Conservation (phyloP, 35 echinoderm and acorn worm species). For the Lytechinus variegatus region DNA sequence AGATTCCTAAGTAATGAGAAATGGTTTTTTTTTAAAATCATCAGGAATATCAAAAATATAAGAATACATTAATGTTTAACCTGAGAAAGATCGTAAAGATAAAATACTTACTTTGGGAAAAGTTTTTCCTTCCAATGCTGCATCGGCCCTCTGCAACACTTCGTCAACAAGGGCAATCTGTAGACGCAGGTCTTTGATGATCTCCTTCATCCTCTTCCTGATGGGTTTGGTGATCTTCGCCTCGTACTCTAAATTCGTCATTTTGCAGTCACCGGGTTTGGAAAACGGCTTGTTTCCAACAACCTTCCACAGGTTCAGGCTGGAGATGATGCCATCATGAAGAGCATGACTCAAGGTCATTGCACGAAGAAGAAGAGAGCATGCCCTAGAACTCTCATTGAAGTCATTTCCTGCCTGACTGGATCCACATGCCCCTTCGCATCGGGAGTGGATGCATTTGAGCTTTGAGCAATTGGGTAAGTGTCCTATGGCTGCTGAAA, state of each 20-base stretch:
- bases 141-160: background rate
- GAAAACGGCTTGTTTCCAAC: background rate
- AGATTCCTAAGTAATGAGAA: no score
- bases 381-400: background rate
- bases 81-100: background rate
- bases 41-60: background rate
- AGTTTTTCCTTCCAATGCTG: background rate
- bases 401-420: background rate
- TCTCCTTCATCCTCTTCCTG: background rate
- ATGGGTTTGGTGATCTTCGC: background rate
- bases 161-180: background rate
- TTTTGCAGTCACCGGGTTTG: background rate
- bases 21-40: no score
- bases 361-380: background rate
- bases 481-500: background rate
- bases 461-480: background rate
- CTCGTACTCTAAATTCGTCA: background rate
- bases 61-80: background rate
- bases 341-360: conserved; percentile 10
- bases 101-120: background rate
- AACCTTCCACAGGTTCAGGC: background rate
- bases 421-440: background rate
- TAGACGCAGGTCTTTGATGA: background rate
- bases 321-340: background rate
- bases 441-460: background rate